Conservation (phyloP, 2,888 invertebrate genomes). For the Didymodactylos carnosus region DNA sequence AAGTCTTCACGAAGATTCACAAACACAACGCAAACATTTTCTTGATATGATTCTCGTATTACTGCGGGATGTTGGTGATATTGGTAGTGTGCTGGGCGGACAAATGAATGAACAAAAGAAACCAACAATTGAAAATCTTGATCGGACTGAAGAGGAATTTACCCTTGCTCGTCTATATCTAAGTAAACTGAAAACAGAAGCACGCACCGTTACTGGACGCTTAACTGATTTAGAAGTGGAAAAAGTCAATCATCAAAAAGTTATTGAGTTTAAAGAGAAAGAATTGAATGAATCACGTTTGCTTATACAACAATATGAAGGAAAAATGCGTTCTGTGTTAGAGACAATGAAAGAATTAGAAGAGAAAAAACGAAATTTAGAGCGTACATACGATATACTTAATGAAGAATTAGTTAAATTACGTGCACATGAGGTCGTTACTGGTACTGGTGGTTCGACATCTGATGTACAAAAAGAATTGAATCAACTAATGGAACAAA, state of each 20-base stretch:
- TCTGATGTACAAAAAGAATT: conserved; percentile 46
- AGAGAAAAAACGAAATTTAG: conserved; percentile 70
- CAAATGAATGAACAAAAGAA: not conserved
- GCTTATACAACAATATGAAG: conserved; percentile 49
- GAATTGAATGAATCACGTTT: conserved; percentile 20
- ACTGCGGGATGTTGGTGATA: conserved; percentile 75
- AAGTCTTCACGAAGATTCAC: conserved; percentile 68
- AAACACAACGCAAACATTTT: conserved; percentile 80
- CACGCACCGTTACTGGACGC: conserved; percentile 60
- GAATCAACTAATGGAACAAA: conserved; percentile 79
- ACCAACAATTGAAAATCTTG: not conserved
- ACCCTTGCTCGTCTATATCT: conserved; percentile 89
- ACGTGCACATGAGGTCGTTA: conserved; percentile 38
- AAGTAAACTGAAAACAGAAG: conserved; percentile 95
- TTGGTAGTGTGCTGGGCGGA: conserved; percentile 64
- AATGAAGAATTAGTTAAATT: conserved; percentile 80
- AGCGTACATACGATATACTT: conserved; percentile 74
- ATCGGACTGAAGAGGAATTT: conserved; percentile 72
- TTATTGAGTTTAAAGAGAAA: conserved; percentile 2
- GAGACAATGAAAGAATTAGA: conserved; percentile 87
- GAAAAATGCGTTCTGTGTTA: conserved; percentile 74
- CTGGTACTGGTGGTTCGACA: not conserved
- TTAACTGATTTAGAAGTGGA: not conserved
- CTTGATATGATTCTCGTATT: conserved; percentile 80
- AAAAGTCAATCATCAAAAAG: not conserved